phyloP scores from a whole-genome alignment of 2,797 vertebrate species.

The Spinus pinus region DNA sequence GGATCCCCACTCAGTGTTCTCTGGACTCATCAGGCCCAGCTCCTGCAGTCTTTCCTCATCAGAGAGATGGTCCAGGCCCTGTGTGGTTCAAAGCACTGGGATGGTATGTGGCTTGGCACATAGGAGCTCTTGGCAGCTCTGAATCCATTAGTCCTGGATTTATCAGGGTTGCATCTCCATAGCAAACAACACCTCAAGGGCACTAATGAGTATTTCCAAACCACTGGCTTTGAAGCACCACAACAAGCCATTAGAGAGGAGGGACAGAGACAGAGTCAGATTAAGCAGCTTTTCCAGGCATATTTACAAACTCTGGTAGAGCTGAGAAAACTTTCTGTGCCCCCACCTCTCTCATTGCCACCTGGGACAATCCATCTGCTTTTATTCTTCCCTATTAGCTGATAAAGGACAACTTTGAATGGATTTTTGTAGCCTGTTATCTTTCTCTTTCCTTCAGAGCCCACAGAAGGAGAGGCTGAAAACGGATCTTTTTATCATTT shows the following conservation, averaged over 20 bases:
- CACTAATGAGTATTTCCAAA: background rate
- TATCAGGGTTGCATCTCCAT: background rate
- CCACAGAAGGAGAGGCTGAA: background rate
- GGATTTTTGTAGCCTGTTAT: background rate
- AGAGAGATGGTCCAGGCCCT: background rate
- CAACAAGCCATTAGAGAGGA: background rate
- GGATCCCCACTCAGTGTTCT: background rate
- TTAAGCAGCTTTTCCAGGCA: background rate
- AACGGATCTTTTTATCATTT: accelerated
- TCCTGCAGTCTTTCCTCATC: background rate
- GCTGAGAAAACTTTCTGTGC: background rate
- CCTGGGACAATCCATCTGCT: background rate
- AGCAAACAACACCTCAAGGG: background rate
- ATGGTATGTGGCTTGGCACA: accelerated
- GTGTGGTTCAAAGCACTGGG: background rate
- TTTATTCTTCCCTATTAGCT: background rate
- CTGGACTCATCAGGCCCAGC: background rate
- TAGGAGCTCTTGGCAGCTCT: background rate
- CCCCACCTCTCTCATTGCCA: background rate
- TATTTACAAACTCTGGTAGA: background rate
- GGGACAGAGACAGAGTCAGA: background rate
- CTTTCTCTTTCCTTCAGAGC: background rate
- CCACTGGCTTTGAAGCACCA: background rate
- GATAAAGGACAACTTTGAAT: background rate
- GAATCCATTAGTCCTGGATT: background rate